Evolutionary conservation across 2,797 vertebrate species (phyloP).

Genomic region (Dendrocincla fuliginosa): DNA sequence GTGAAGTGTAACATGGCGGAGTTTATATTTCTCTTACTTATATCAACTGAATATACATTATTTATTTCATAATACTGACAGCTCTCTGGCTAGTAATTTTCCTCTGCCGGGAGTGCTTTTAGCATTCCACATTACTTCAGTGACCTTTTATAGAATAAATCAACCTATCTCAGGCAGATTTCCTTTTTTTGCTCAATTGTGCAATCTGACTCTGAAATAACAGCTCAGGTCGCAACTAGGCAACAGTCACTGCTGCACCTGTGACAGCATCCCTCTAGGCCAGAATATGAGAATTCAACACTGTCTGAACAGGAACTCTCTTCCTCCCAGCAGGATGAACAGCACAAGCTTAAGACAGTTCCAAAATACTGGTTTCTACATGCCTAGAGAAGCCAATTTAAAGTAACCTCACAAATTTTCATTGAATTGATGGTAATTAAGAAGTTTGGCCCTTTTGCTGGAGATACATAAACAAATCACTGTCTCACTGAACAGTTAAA

Average conservation of each 20-base stretch:
- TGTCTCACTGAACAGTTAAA: constrained; percentile 5
- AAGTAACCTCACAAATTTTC: constrained; percentile 6
- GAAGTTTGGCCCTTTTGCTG: background rate
- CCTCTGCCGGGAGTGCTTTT: background rate
- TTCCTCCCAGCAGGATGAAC: background rate
- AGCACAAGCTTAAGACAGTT: background rate
- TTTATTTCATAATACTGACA: constrained; percentile 9
- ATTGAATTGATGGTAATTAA: background rate
- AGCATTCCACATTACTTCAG: constrained; percentile 17
- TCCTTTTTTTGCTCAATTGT: background rate
- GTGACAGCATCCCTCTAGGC: constrained; percentile 27
- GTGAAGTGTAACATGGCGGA: background rate
- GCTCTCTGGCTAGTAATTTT: background rate
- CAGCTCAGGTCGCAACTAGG: background rate
- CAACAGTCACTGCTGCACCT: constrained; percentile 34
- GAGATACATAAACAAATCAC: background rate
- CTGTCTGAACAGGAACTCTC: constrained; percentile 2
- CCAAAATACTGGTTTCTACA: background rate
- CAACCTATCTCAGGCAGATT: background rate
- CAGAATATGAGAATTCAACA: constrained; percentile 22
- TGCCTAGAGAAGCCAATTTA: background rate
- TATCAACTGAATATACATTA: background rate
- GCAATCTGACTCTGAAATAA: constrained; percentile 30
- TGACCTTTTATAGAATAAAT: constrained; percentile 2
- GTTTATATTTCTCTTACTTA: background rate